Evolutionary conservation across 2,797 vertebrate genomes (phyloP).

Genomic region (Enteromius mattozi): DNA sequence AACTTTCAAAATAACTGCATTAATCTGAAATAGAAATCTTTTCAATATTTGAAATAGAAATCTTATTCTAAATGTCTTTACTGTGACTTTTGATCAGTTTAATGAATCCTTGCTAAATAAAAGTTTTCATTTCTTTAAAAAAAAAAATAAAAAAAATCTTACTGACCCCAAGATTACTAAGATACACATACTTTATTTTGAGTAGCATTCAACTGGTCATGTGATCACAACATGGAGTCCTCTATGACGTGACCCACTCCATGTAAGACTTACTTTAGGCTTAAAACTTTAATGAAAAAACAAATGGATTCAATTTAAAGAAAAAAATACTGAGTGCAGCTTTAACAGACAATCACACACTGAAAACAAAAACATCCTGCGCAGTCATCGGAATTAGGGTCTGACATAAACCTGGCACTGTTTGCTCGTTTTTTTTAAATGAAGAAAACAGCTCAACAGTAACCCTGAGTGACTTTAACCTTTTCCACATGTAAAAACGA

Average conservation of each 20-base stretch:
- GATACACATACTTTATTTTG: not conserved
- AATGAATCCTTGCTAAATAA: not conserved
- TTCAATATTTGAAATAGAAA: not conserved
- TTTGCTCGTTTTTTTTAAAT: conserved; percentile 4
- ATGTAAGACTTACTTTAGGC: not conserved
- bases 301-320: conserved; percentile 4
- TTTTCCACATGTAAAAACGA: conserved; percentile 43
- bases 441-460: conserved; percentile 44
- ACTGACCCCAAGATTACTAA: not conserved
- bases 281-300: not conserved
- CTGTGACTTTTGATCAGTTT: not conserved
- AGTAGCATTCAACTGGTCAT: not conserved
- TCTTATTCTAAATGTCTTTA: not conserved
- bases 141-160: not conserved
- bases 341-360: conserved; percentile 30
- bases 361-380: conserved; percentile 22
- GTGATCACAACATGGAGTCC: not conserved
- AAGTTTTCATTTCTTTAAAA: not conserved
- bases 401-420: conserved; percentile 17
- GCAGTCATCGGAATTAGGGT: conserved; percentile 4
- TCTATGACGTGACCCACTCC: not conserved
- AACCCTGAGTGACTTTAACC: conserved; percentile 46
- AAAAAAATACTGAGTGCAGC: conserved; percentile 38
- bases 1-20: not conserved
- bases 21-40: not conserved